Percentiles rank a stretch among this genome's conserved stretches.
phyloP scores from a whole-genome alignment of 2,888 invertebrate species.

The Cheilosia scutellata region DNA sequence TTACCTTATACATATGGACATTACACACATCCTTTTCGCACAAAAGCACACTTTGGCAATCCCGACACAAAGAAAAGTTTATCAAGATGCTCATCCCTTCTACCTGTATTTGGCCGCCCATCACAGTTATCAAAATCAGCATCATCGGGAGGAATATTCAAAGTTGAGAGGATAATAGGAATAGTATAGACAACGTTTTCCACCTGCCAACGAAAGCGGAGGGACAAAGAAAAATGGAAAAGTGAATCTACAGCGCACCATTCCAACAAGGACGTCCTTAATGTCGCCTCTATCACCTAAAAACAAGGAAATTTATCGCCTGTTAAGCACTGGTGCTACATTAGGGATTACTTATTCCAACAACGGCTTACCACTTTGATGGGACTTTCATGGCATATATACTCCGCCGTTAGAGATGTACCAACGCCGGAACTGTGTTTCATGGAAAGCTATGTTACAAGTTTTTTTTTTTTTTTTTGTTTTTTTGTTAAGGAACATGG shows the following conservation, averaged over 20 bases:
- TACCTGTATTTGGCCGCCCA: conserved; percentile 33
- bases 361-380: conserved; percentile 70
- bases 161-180: conserved; percentile 39
- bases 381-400: conserved; percentile 64
- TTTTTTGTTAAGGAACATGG: conserved; percentile 9
- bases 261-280: conserved; percentile 62
- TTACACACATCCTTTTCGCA: conserved; percentile 45
- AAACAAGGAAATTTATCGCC: conserved; percentile 75
- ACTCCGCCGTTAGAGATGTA: conserved; percentile 42
- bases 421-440: conserved; percentile 9
- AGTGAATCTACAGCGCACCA: conserved; percentile 32
- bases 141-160: conserved; percentile 41
- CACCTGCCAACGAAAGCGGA: conserved; percentile 50
- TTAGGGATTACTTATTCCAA: conserved; percentile 69
- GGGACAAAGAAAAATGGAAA: neutral
- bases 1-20: conserved; percentile 32
- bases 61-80: neutral
- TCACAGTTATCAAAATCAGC: conserved; percentile 58
- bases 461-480: conserved; percentile 22
- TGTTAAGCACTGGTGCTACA: conserved; percentile 72
- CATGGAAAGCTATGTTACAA: conserved; percentile 15
- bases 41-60: conserved; percentile 26
- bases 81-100: neutral
- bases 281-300: conserved; percentile 71
- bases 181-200: conserved; percentile 51